These are phyloP conservation scores for Nibea albiflora DNA, from an alignment of 2,113 vertebrate species.

Conservation along the genomic window DNA sequence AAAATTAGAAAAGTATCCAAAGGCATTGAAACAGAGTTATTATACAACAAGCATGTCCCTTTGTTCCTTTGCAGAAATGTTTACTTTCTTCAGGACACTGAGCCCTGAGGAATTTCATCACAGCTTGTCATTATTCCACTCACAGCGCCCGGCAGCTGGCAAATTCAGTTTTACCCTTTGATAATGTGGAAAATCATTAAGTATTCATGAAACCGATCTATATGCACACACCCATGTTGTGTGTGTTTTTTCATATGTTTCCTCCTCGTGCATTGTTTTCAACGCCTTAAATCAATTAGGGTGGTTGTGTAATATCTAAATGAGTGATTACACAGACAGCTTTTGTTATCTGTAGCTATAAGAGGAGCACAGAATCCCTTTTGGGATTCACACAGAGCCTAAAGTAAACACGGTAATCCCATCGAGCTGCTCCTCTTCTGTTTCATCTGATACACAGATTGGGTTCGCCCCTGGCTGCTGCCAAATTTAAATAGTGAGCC, in stretches of 20 bases:
- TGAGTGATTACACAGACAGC: slow-evolving; percentile 63
- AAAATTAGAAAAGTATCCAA: not conserved
- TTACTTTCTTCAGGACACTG: slow-evolving; percentile 60
- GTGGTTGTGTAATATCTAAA: slow-evolving; percentile 65
- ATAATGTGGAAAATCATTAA: slow-evolving; percentile 79
- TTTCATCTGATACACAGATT: slow-evolving; percentile 64
- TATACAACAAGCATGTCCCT: slow-evolving; percentile 23
- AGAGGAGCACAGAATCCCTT: slow-evolving; percentile 52
- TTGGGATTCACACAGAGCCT: slow-evolving; percentile 53
- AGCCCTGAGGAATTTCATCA: slow-evolving; percentile 67
- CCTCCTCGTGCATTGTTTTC: slow-evolving; percentile 48
- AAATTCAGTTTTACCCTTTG: slow-evolving; percentile 78
- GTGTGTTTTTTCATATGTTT: slow-evolving; percentile 50
- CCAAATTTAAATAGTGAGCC: slow-evolving; percentile 54
- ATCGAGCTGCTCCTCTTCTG: slow-evolving; percentile 56
- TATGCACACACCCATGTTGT: slow-evolving; percentile 61
- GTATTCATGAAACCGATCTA: slow-evolving; percentile 77
- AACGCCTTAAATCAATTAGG: slow-evolving; percentile 65
- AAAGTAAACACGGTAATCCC: slow-evolving; percentile 74
- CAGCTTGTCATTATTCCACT: slow-evolving; percentile 79
- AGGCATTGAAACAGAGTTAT: slow-evolving; percentile 8
- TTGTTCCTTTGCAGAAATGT: slow-evolving; percentile 60
- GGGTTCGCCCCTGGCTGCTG: slow-evolving; percentile 58
- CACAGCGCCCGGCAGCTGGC: slow-evolving; percentile 71
- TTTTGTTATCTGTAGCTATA: slow-evolving; percentile 66